Evolutionary conservation across 2,113 vertebrate species (phyloP), one percentile per base, ranked within the genome.

Genomic region (Mandrillus leucophaeus): DNA sequence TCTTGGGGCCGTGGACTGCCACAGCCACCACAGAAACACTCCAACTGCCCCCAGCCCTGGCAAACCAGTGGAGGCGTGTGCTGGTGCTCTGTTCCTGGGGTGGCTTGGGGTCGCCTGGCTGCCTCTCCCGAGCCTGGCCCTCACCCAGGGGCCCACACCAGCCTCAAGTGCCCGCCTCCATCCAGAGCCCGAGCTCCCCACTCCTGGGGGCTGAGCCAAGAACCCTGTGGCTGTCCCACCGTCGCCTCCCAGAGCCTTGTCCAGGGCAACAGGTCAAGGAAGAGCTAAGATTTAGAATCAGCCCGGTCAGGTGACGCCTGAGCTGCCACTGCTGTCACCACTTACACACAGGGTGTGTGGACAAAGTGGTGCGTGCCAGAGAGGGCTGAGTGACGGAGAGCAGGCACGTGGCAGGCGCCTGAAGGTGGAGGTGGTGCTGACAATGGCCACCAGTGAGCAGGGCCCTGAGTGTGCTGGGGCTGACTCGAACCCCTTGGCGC

Each of bases 361-460:
- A 35, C 7, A 7, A 23, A 2, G 27, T 11, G 1, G 79, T 25
- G 6, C 40, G 16, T 40, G n/a, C 50, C 97, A 78, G n/a, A 8
- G 66, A 81, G 52, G 2, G 22, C 38, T 14, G 32, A 7, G 86
- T 9, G 57, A 73, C 0, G 4, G 9, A 4, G 0, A 45, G 61
- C 73, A 57, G 90, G 75, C 79, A 30, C 0, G 13, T 5, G 55
- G 48, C 75, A 88, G 43, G 30, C 32, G 80, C 18, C 88, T 17
- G 16, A 13, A 0, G 61, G 38, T 0, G 14, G 0, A 59, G 48
- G n/a, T 14, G 88, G 57, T 2, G 0, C 76, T 3, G 55, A 17
- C 1, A 52, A 8, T 14, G n/a, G 14, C 72, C 0, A 9, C 32
- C 40, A 8, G 11, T 16, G 25, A 13, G 87, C 87, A 48, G 64